Percentiles rank a stretch among this genome's conserved stretches.
Evolutionary conservation across 2,113 vertebrate species (phyloP).

Genomic region (Murina feae): DNA sequence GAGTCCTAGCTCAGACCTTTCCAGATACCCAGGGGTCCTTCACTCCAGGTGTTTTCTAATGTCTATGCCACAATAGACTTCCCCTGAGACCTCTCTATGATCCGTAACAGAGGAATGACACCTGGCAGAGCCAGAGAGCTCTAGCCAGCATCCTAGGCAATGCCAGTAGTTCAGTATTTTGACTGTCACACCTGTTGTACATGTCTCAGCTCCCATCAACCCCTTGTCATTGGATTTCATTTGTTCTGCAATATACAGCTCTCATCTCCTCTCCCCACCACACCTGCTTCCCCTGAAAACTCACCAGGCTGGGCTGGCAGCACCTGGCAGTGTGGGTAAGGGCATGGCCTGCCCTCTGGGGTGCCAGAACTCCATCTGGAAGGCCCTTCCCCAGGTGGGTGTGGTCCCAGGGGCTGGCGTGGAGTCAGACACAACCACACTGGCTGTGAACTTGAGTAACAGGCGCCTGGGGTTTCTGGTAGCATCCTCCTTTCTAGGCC

Average conservation of each 20-base stretch:
- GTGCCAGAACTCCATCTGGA: constrained; percentile 74
- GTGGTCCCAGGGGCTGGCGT: constrained; percentile 80
- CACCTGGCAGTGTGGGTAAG: constrained; percentile 86
- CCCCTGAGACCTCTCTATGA: not conserved
- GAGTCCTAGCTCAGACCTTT: not conserved
- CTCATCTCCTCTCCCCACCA: not conserved
- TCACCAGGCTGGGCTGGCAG: constrained; percentile 88
- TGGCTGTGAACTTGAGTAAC: constrained; percentile 78
- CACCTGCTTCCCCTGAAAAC: constrained; percentile 61
- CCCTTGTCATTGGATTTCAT: not conserved
- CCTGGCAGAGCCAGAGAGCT: not conserved
- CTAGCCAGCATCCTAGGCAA: not conserved
- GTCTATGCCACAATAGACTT: not conserved
- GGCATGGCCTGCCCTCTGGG: constrained; percentile 75
- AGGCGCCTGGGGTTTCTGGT: constrained; percentile 77
- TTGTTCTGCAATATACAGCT: not conserved
- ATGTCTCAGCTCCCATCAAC: not conserved
- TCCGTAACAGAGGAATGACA: not conserved
- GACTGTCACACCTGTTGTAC: not conserved
- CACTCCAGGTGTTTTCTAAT: not conserved
- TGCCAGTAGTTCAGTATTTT: not conserved
- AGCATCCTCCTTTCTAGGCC: constrained; percentile 83
- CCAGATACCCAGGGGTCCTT: not conserved
- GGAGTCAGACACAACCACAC: constrained; percentile 89
- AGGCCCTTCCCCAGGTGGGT: constrained; percentile 78